Conservation (phyloP, 2,888 invertebrate genomes). For the Pinctada fucata region DNA sequence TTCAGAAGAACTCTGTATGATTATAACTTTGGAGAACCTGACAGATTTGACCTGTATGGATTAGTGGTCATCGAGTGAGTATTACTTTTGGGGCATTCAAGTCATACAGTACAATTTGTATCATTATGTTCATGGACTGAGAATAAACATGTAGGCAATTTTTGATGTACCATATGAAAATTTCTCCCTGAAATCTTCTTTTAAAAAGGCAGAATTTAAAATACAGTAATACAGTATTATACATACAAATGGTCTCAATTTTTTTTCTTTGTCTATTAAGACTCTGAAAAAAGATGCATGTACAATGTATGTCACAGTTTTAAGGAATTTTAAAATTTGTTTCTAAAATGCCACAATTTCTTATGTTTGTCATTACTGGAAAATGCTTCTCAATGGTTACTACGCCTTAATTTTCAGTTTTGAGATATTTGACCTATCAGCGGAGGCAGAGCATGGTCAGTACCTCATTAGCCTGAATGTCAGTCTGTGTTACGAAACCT, state of each 20-base stretch:
- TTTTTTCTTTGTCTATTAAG: no score
- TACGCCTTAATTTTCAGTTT: slow-evolving; percentile 14
- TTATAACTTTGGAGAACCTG: slow-evolving; percentile 44
- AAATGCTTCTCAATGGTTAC: no score
- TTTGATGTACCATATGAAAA: no score
- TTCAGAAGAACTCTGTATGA: slow-evolving; percentile 38
- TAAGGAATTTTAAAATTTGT: no score
- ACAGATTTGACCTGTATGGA: slow-evolving; percentile 43
- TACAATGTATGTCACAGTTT: no score
- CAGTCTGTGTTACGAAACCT: slow-evolving; percentile 33
- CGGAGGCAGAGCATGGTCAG: slow-evolving; percentile 8
- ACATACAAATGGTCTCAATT: no score
- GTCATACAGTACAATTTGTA: neutral
- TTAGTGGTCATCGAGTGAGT: slow-evolving; percentile 49
- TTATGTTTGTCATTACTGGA: no score
- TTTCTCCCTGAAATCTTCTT: no score
- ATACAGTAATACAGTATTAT: no score
- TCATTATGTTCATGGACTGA: neutral
- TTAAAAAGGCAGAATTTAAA: no score
- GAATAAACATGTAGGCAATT: neutral
- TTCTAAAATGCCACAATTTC: no score
- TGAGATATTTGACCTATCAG: slow-evolving; percentile 8
- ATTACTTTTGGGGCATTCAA: neutral
- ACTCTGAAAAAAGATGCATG: no score
- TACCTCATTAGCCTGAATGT: slow-evolving; percentile 28